Base-by-base conservation (phyloP, 2,888 invertebrate species). In the Latrodectus elegans region DNA sequence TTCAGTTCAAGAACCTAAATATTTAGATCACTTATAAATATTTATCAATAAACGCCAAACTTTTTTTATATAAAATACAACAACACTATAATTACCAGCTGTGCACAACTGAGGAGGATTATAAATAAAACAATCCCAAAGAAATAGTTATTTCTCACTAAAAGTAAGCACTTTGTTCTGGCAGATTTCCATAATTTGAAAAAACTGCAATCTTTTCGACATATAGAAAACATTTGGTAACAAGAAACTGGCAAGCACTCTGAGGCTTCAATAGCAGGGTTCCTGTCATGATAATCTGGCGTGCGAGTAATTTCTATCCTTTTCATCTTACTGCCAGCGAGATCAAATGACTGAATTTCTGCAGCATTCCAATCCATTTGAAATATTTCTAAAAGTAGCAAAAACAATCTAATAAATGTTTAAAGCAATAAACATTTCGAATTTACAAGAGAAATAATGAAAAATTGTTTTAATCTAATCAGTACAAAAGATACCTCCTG, bases 311-410 rank as follows among this genome's bases (percentile, higher is more conserved):
- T n/a, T 26, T 81, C 67, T 51, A 86, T 86, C 38, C 86, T 75
- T 53, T 76, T 81, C 76, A 86, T 76, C 51, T 71, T 77, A 38
- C 86, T 86, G 10, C 49, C 81, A 77, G 53, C 81, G 17, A 86
- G n/a, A 55, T 81, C 81, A 68, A 72, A 76, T 53, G 86, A 72
- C 51, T 86, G 86, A 26, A 86, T 79, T 72, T 86, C 86, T 11
- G 76, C 67, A n/a, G 71, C 67, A 80, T 86, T 86, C 81, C 86
- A 81, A 55, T 86, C 86, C 81, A 86, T 86, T 64, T 81, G 81
- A 67, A 86, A 86, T 76, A 86, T 81, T 60, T 86, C 86, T 86
- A 65, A 68, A 53, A 52, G 72, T 12, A 0, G 71, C 17, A 82
- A 52, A 17, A 65, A 67, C n/a, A 12, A 15, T 55, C 22, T 1